phyloP scores from a whole-genome alignment of 2,888 invertebrate genomes.

The Incurvaria masculella region DNA sequence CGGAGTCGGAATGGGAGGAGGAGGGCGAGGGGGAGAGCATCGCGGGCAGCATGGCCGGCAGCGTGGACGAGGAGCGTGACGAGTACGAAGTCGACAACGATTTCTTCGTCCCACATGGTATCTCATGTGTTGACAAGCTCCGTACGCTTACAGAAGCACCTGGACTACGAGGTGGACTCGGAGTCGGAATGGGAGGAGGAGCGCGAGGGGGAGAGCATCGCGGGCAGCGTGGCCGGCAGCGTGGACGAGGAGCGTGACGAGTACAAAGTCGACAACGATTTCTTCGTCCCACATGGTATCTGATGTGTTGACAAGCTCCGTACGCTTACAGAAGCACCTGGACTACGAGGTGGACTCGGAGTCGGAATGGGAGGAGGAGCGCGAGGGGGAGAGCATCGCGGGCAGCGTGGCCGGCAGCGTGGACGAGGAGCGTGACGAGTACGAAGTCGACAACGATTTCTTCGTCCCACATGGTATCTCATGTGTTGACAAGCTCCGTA shows the following conservation, averaged over 20 bases:
- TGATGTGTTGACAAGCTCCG: no score
- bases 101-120: conserved; percentile 97
- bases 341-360: conserved; percentile 95
- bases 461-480: conserved; percentile 99
- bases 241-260: conserved; percentile 82
- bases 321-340: conserved; percentile 60
- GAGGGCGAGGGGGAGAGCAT: conserved; percentile 92
- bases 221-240: conserved; percentile 78
- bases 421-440: conserved; percentile 78
- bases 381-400: conserved; percentile 84
- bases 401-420: conserved; percentile 84
- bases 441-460: conserved; percentile 92
- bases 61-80: conserved; percentile 79
- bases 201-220: conserved; percentile 87
- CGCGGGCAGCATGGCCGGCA: conserved; percentile 76
- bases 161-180: conserved; percentile 93
- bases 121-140: no score
- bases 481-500: no score
- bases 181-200: conserved; percentile 99
- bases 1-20: conserved; percentile 97
- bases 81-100: conserved; percentile 93
- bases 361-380: conserved; percentile 97
- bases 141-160: conserved; percentile 56
- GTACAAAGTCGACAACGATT: conserved; percentile 91
- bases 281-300: conserved; percentile 98